These are phyloP conservation scores for Eurytoma adleriae DNA, from an alignment of 2,888 invertebrate genomes.

Conservation along the genomic window DNA sequence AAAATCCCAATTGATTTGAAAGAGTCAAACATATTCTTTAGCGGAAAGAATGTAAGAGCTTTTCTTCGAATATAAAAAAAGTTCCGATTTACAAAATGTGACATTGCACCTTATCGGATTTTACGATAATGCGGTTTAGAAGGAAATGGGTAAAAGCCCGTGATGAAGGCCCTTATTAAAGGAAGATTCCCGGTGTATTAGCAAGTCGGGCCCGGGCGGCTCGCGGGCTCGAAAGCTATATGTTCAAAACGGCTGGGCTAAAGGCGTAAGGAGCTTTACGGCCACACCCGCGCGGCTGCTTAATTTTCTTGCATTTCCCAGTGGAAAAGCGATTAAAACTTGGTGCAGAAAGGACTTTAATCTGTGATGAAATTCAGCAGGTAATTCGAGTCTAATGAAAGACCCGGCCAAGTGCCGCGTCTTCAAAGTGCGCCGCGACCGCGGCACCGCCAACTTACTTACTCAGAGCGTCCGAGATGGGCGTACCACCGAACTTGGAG, in stretches of 20 bases:
- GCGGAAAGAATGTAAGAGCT: no score
- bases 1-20: no score
- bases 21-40: no score
- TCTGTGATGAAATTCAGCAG: conserved; percentile 32
- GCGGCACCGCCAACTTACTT: conserved; percentile 54
- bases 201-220: neutral
- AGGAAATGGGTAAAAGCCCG: neutral
- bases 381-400: conserved; percentile 27
- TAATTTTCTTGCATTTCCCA: conserved; percentile 7
- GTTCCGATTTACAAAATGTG: no score
- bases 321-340: conserved; percentile 32
- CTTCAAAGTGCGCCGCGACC: neutral
- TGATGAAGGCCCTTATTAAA: neutral
- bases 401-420: neutral
- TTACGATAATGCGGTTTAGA: no score
- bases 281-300: neutral
- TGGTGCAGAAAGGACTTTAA: conserved; percentile 12
- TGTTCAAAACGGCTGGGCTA: no score
- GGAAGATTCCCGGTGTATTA: conserved; percentile 11
- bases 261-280: no score
- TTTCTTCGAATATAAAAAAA: no score
- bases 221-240: no score
- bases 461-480: conserved; percentile 66
- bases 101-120: no score
- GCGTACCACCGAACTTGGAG: conserved; percentile 66